Evolutionary conservation across 2,888 invertebrate genomes (phyloP).

Genomic region (Monochamus alternatus): DNA sequence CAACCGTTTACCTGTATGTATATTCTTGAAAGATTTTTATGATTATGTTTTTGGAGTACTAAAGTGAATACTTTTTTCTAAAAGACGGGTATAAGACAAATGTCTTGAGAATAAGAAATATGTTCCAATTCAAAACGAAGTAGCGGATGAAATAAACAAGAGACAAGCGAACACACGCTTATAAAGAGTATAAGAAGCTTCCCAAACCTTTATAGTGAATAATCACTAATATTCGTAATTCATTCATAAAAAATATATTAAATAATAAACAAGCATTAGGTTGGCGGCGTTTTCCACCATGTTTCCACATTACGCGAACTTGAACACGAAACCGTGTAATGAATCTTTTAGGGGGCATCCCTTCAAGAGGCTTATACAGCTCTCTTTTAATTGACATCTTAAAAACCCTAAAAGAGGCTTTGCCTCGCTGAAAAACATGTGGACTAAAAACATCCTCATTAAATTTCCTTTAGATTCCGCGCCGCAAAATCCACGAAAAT

Average conservation of each 20-base stretch:
- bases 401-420: background rate
- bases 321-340: conserved; percentile 7
- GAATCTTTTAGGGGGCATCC: background rate
- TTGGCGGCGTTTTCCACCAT: background rate
- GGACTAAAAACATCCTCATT: conserved; percentile 2
- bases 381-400: conserved; percentile 1
- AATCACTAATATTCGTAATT: background rate
- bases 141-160: background rate
- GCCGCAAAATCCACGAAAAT: too few species aligned
- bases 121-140: background rate
- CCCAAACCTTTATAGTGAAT: background rate
- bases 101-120: too few species aligned
- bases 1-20: too few species aligned
- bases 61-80: too few species aligned
- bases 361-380: background rate
- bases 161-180: background rate
- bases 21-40: too few species aligned
- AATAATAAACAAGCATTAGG: background rate
- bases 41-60: too few species aligned
- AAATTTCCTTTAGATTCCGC: background rate
- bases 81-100: too few species aligned
- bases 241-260: background rate
- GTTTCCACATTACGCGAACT: conserved; percentile 5
- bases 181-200: background rate
- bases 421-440: background rate